Evolutionary conservation across 1,140 invertebrate species (phyloP).

Genomic region (Leptinotarsa texana): DNA sequence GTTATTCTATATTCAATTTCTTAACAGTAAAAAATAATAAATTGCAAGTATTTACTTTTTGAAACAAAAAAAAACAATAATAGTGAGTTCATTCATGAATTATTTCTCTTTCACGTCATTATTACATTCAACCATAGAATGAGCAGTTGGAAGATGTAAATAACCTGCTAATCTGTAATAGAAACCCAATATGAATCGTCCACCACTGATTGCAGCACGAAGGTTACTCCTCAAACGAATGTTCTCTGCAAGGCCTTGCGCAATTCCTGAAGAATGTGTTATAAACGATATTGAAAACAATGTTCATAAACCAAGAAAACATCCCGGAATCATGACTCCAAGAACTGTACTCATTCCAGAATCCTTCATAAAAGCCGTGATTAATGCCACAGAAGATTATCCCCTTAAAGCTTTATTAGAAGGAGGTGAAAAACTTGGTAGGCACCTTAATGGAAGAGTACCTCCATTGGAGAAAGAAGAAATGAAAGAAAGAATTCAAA

Average conservation of each 20-base stretch:
- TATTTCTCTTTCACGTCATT: too few species aligned
- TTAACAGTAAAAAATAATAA: too few species aligned
- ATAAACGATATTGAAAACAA: constrained; percentile 61
- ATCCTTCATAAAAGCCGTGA: constrained; percentile 62
- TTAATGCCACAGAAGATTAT: constrained; percentile 60
- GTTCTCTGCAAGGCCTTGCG: background rate
- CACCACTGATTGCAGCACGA: background rate
- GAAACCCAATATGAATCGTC: background rate
- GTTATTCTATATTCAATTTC: too few species aligned
- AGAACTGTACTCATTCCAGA: constrained; percentile 61
- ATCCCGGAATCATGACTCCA: constrained; percentile 66
- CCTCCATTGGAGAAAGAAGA: constrained; percentile 65
- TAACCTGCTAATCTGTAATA: too few species aligned
- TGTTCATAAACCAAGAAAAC: constrained; percentile 66
- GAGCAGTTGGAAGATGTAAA: too few species aligned
- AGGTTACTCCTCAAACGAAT: background rate
- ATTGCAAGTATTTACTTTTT: too few species aligned
- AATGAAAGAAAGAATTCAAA: constrained; percentile 54
- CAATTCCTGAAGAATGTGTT: constrained; percentile 43
- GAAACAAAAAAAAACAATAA: too few species aligned
- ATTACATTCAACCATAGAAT: too few species aligned
- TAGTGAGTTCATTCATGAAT: too few species aligned
- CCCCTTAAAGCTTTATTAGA: constrained; percentile 59
- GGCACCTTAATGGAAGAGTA: constrained; percentile 64
- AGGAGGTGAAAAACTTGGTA: constrained; percentile 61